Base-by-base conservation (phyloP, 2,113 vertebrate genomes). In the Engystomops pustulosus region DNA sequence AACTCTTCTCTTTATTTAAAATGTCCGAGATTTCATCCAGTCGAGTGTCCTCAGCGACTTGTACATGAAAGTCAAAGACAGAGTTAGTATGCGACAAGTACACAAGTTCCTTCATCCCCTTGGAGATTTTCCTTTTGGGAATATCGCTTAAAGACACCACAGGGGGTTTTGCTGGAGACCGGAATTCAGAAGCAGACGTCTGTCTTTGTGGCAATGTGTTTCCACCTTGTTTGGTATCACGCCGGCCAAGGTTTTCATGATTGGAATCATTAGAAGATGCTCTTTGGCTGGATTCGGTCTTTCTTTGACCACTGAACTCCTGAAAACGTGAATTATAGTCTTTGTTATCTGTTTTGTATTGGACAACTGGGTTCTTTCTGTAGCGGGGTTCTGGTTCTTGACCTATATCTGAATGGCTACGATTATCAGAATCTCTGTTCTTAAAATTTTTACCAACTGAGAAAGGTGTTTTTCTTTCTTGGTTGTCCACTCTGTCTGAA, bases 61-160 rank as follows among this genome's bases (percentile, higher is more conserved):
- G 97, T 81, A 99, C 89, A 62, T 95, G 97, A 88, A 99, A 97
- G 86, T 96, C 96, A n/a, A 85, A 87, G 0, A 91, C 92, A 77
- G 92, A 90, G 85, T 95, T 95, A 85, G 91, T 91, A 7, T 97
- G 93, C 0, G 97, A 97, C 80, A 98, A 55, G 45, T 95, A 98
- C 0, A 96, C 95, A 34, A 90, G 91, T 3, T 88, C 89, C 86
- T 94, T 92, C 88, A 93, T 87, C 44, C 91, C 95, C 30, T 93
- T 86, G 9, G 80, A 78, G 76, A 98, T 81, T 0, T 23, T 86
- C 85, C 93, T 94, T 70, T 89, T 87, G 18, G 94, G 94, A 4
- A 96, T 84, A 18, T 93, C 91, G 68, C 86, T 74, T 2, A 93
- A 72, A 86, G 91, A 93, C 71, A 92, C 90, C 47, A 85, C 49